These are phyloP conservation scores for Chymomyza caudatula DNA, from an alignment of 2,888 invertebrate genomes.

Conservation along the genomic window DNA sequence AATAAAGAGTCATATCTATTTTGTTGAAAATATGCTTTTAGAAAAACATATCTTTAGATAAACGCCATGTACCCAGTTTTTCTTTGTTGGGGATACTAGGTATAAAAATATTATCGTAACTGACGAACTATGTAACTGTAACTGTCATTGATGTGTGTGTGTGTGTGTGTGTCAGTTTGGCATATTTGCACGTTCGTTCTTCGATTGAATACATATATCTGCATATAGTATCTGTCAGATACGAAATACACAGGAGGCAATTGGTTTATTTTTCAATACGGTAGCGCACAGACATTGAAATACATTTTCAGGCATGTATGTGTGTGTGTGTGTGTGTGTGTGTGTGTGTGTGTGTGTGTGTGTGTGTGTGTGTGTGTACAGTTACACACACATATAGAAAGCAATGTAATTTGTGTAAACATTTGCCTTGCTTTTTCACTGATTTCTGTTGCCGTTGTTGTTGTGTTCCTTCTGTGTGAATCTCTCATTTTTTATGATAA, in stretches of 20 bases:
- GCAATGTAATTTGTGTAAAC: constrained; percentile 68
- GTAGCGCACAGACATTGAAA: constrained; percentile 57
- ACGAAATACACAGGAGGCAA: constrained; percentile 49
- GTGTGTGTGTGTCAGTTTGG: constrained; percentile 34
- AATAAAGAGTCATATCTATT: background rate
- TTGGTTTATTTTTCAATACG: constrained; percentile 71
- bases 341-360: background rate
- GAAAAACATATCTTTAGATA: too few relatives aligned
- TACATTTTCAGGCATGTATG: constrained; percentile 24
- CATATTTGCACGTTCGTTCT: constrained; percentile 1
- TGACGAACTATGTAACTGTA: constrained; percentile 7
- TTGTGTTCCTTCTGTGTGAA: background rate
- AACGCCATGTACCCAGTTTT: background rate
- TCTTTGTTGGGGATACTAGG: constrained; percentile 8
- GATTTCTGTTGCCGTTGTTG: constrained; percentile 43
- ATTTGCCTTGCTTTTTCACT: constrained; percentile 66
- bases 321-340: background rate
- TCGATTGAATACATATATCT: constrained; percentile 23
- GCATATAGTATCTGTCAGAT: constrained; percentile 54
- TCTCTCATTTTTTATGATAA: constrained; percentile 58
- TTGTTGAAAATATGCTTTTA: background rate
- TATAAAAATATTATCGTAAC: constrained; percentile 57
- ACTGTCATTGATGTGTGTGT: constrained; percentile 25
- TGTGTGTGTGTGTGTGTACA: background rate
- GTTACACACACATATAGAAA: constrained; percentile 13